phyloP scores from a whole-genome alignment of 2,797 vertebrate species.

The Tinamus major region DNA sequence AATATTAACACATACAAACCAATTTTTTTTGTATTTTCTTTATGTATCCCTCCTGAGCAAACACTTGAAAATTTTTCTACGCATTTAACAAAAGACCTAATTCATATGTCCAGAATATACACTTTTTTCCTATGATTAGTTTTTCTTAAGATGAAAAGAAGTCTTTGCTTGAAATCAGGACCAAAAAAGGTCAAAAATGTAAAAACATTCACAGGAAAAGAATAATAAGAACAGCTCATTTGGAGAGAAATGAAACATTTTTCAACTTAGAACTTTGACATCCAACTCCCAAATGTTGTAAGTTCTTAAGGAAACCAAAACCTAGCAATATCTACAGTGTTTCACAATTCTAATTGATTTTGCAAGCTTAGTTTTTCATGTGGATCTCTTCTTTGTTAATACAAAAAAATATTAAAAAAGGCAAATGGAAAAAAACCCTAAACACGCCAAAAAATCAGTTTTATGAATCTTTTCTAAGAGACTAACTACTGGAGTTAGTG shows the following conservation, averaged over 20 bases:
- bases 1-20: neutral
- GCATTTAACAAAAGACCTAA: neutral
- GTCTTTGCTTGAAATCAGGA: neutral
- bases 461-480: neutral
- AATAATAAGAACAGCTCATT: neutral
- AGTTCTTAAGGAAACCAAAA: neutral
- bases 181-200: constrained; percentile 1
- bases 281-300: neutral
- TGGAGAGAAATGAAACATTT: neutral
- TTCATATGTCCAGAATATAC: neutral
- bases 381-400: neutral
- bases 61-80: neutral
- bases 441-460: neutral
- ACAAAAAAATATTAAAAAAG: neutral
- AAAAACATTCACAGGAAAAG: neutral
- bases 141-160: constrained; percentile 9
- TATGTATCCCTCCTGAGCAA: neutral
- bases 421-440: neutral
- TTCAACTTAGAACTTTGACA: neutral
- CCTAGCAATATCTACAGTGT: neutral
- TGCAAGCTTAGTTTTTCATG: neutral
- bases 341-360: neutral
- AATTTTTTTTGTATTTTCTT: neutral
- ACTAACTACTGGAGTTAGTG: neutral
- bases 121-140: neutral